phyloP scores from a whole-genome alignment of 2,888 invertebrate genomes.

The Eilema depressum region DNA sequence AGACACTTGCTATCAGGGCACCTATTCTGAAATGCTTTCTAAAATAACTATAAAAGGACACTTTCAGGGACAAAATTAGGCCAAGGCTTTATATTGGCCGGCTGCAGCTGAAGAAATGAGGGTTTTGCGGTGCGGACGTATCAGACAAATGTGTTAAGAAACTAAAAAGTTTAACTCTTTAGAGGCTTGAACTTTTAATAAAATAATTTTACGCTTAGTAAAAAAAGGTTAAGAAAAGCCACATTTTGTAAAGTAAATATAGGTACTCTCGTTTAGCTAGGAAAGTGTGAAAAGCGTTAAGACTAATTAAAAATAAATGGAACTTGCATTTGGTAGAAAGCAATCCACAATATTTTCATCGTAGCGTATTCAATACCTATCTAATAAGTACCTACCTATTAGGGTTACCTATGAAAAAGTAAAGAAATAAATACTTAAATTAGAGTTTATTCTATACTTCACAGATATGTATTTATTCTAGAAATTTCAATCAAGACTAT shows the following conservation, averaged over 20 bases:
- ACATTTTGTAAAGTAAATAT: background rate
- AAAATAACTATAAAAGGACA: too few species aligned
- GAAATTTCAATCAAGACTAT: too few species aligned
- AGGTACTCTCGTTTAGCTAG: background rate
- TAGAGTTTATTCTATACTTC: background rate
- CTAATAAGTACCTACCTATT: too few species aligned
- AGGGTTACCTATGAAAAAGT: background rate
- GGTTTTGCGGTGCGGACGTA: slow-evolving; percentile 54
- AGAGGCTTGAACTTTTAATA: slow-evolving; percentile 37
- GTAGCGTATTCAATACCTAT: too few species aligned
- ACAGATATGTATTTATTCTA: background rate
- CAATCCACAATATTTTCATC: background rate
- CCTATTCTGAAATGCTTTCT: too few species aligned
- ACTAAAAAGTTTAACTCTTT: slow-evolving; percentile 44
- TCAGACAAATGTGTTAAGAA: slow-evolving; percentile 62
- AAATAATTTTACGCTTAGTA: slow-evolving; percentile 5
- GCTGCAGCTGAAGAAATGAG: slow-evolving; percentile 43
- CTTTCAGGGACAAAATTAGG: slow-evolving; percentile 24
- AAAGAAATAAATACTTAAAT: background rate
- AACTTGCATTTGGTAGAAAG: background rate
- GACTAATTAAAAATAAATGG: background rate
- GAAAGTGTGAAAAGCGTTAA: background rate
- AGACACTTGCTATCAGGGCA: too few species aligned
- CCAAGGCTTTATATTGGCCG: slow-evolving; percentile 39
- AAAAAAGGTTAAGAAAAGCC: background rate